Conservation (phyloP, 2,888 invertebrate species). For the Gastracanthus pulcherrimus region DNA sequence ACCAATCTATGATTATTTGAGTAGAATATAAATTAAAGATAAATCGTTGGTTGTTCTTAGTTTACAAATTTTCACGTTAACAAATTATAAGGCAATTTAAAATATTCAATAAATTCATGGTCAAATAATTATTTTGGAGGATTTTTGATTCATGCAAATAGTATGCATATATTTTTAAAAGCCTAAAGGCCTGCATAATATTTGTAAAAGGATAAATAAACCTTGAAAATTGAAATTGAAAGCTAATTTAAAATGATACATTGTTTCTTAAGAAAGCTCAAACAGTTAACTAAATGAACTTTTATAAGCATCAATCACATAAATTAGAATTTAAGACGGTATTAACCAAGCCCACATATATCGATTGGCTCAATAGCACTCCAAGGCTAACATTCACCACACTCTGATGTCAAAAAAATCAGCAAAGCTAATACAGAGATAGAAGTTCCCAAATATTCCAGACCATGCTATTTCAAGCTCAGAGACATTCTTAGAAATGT, state of each 20-base stretch:
- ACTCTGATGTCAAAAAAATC: neutral
- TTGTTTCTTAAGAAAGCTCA: neutral
- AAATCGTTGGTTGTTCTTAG: too few species aligned
- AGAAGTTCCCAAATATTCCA: neutral
- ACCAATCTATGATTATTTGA: too few species aligned
- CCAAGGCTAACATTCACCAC: neutral
- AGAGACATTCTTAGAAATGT: too few species aligned
- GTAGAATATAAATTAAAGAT: too few species aligned
- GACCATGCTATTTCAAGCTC: neutral
- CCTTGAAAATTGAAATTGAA: neutral
- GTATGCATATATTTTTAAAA: neutral
- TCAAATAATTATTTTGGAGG: too few species aligned
- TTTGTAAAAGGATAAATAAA: neutral
- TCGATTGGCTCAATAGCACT: constrained; percentile 17
- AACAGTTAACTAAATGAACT: neutral
- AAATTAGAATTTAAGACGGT: constrained; percentile 27
- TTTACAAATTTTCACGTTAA: too few species aligned
- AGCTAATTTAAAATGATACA: constrained; percentile 40
- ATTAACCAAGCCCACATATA: neutral
- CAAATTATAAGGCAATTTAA: too few species aligned
- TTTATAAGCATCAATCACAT: constrained; percentile 3
- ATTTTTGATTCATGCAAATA: neutral
- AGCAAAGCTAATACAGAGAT: neutral
- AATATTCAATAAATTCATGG: too few species aligned
- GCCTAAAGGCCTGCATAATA: neutral